Percentiles rank a stretch among this genome's conserved stretches.
These are phyloP conservation scores for Sinosuthora webbiana DNA, from an alignment of 2,113 vertebrate species.

Conservation along the genomic window DNA sequence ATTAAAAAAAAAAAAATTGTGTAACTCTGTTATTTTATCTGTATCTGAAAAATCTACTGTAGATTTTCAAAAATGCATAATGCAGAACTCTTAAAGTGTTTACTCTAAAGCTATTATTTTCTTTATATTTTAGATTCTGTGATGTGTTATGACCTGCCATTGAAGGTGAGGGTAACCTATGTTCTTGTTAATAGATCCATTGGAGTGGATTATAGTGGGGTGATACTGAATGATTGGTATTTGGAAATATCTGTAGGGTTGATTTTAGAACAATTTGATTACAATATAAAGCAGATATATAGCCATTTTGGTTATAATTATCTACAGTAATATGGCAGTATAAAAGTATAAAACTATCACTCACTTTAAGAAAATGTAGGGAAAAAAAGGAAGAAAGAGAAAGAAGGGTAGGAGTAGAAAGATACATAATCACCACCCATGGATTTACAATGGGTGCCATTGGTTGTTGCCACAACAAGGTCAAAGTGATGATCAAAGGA, in stretches of 20 bases:
- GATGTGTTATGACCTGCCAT: background rate
- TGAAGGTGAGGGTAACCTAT: background rate
- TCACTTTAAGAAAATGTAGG: background rate
- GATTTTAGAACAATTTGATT: background rate
- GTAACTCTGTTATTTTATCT: background rate
- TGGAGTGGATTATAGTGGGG: background rate
- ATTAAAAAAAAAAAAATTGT: background rate
- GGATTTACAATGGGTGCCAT: background rate
- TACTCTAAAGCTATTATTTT: background rate
- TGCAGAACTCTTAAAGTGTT: background rate
- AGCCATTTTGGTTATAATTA: background rate
- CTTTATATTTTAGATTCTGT: background rate
- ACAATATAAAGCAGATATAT: background rate
- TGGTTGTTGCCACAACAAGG: background rate
- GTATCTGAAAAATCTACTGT: background rate
- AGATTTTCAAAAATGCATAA: background rate
- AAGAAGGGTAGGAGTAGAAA: background rate
- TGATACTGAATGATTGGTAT: background rate
- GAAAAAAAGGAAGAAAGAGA: background rate
- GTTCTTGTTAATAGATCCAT: background rate
- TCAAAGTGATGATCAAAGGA: accelerated
- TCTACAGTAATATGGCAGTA: background rate
- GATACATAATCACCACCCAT: background rate
- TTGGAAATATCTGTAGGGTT: background rate
- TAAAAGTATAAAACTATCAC: background rate